Evolutionary conservation across 2,888 invertebrate species (phyloP), one percentile per base, ranked within the genome.

Genomic region (Aphidius colemani): DNA sequence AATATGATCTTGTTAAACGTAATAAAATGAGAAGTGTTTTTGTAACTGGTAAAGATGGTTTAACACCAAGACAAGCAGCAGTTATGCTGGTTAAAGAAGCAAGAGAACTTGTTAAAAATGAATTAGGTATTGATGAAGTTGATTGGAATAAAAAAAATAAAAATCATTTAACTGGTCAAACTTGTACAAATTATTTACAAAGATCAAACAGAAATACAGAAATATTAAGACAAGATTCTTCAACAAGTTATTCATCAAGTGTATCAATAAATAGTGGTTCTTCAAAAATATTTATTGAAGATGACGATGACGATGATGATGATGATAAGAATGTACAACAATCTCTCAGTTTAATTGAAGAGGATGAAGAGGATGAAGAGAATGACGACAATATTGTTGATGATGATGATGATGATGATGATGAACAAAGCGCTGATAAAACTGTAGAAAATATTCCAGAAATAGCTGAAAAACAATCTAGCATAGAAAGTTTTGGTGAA

Each of bases 21-120:
- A 90, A 88, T 74, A 87, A 88, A 80, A 86, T 89, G 56, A 87
- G 89, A 76, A 89, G 87, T 72, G 86, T 94, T 66, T 93, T 91
- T 86, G 88, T 95, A 10, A 92, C 91, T 2, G 94, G 95, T 13
- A 88, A 87, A 78, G 87, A 90, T 72, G 94, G 93, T 44, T 82
- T 96, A 71, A 93, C 94, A 1, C 90, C 92, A 61, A 86, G 85
- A 62, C 91, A 96, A 82, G 96, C 95, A 6, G 94, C 97, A 5
- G 82, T 86, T 66, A 85, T 92, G 70, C 85, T 97, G 18, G 89
- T 95, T 18, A 77, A 84, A 13, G 94, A 95, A 82, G 95, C 96
- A 40, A 88, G 94, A 75, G 85, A 85, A 71, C 87, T 87, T 65
- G 79, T 89, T 7, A 83, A 86, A 78, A 85, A 87, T 72, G 93